Conservation (phyloP, 1,140 invertebrate species). For the Hylaeus anthracinus region DNA sequence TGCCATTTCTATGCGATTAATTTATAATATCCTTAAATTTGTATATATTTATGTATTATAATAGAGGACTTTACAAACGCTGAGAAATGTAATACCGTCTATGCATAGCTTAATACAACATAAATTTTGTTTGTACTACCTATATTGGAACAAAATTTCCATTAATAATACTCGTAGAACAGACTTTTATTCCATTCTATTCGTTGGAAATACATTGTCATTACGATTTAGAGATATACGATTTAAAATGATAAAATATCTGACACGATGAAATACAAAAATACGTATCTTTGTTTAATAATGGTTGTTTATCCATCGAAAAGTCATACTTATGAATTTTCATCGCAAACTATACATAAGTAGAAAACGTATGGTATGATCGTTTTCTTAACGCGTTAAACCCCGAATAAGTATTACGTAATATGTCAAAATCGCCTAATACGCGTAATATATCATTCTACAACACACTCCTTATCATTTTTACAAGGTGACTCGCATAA, state of each 20-base stretch:
- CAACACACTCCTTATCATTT: not conserved
- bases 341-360: not conserved
- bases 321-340: not conserved
- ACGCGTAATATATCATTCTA: not conserved
- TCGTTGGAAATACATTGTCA: not conserved
- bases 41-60: no score
- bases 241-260: slow-evolving; percentile 8
- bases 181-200: not conserved
- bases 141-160: not conserved
- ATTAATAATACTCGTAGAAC: not conserved
- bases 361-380: not conserved
- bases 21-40: no score
- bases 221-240: not conserved
- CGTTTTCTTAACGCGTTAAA: not conserved
- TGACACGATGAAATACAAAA: slow-evolving; percentile 20
- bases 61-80: no score
- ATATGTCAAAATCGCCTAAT: not conserved
- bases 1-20: not conserved
- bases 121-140: not conserved
- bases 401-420: not conserved
- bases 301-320: not conserved
- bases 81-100: no score
- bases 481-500: not conserved
- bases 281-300: slow-evolving; percentile 12
- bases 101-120: not conserved